Evolutionary conservation across 2,797 vertebrate genomes (phyloP).

Genomic region (Notamacropus eugenii): DNA sequence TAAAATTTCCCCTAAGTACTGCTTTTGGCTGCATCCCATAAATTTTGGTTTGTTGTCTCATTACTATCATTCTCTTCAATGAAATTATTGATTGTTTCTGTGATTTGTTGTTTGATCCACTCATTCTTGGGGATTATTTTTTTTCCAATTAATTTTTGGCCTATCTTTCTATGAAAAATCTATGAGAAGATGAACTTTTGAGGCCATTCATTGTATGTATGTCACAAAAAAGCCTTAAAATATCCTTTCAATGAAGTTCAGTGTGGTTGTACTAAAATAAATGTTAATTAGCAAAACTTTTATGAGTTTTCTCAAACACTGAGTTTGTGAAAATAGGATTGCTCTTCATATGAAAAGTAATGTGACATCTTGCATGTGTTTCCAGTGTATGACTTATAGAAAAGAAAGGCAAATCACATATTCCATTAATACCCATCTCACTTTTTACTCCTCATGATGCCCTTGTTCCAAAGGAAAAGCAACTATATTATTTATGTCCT

Average conservation of each 20-base stretch:
- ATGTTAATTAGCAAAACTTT: neutral
- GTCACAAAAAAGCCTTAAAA: neutral
- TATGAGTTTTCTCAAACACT: neutral
- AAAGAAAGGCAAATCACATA: neutral
- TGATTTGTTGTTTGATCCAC: too few relatives aligned
- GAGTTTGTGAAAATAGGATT: neutral
- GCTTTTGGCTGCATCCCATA: too few relatives aligned
- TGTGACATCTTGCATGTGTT: neutral
- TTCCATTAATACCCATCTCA: neutral
- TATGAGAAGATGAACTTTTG: neutral
- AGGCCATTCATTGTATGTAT: neutral
- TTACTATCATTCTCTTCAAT: too few relatives aligned
- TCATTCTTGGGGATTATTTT: too few relatives aligned
- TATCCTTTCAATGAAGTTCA: neutral
- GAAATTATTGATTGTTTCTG: too few relatives aligned
- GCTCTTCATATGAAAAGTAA: neutral
- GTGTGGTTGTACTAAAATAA: neutral
- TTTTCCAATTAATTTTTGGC: too few relatives aligned
- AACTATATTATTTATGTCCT: neutral
- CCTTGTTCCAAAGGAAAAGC: neutral
- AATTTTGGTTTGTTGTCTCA: too few relatives aligned
- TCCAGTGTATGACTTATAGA: neutral
- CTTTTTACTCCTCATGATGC: neutral
- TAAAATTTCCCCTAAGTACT: too few relatives aligned
- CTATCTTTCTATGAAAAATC: too few relatives aligned